Evolutionary conservation across 1,140 invertebrate genomes (phyloP), one percentile per base, ranked within the genome.

Genomic region (Calliopsis andreniformis): DNA sequence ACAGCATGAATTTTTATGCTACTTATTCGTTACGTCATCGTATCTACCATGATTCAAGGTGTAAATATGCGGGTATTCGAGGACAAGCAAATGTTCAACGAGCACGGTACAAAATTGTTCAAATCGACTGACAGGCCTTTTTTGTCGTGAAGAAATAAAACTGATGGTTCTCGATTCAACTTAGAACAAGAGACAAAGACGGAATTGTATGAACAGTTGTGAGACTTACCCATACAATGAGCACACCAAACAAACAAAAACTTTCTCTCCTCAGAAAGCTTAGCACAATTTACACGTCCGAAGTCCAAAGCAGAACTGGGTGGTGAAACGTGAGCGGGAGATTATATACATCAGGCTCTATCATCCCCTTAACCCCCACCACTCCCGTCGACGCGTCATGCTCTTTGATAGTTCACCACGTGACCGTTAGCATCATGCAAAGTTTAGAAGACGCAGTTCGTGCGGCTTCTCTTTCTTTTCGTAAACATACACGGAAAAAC

Each of bases 241-340:
- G 90, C 90, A 85, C 90, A 92, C 90, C 88, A 89, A 92, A 89
- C 91, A 92, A 91, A 92, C 84, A 89, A 89, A 92, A 92, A 92
- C 91, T 86, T 88, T 88, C 88, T 14, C 81, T 83, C 78, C 75
- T 86, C 80, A 3, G 69, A 30, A 79, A 81, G 70, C 73, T 82
- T 79, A 70, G 43, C 55, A 68, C 51, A 71, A 68, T 83, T 81
- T 72, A 83, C 87, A 79, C 80, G 78, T 89, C 88, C 85, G 83
- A 90, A 89, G 86, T 87, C 80, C 83, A 80, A 39, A 84, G 79
- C 69, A 77, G 87, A 90, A 90, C 89, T 91, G 84, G 85, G 62
- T 69, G 53, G 68, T 62, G 61, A 61, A 51, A 77, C 53, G 79
- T 59, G 62, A 58, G 77, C 68, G 71, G 61, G 53, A 71, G 67